phyloP scores from a whole-genome alignment of 2,113 vertebrate species.

The Brachyhypopomus gauderio region DNA sequence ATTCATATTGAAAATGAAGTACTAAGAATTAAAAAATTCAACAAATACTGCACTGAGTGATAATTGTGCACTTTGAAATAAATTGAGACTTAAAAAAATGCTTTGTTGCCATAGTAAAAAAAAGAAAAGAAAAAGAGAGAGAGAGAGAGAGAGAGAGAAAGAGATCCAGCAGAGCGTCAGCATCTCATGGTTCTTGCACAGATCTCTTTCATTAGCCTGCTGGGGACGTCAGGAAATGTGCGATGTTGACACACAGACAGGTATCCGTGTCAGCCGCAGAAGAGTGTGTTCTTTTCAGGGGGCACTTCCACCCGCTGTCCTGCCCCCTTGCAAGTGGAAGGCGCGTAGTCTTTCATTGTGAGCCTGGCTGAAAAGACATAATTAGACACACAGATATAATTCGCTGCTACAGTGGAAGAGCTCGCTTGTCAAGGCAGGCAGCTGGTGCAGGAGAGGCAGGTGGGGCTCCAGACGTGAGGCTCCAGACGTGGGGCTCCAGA shows the following conservation, averaged over 20 bases:
- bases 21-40: neutral
- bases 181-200: slow-evolving; percentile 37
- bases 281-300: slow-evolving; percentile 60
- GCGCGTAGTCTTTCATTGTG: slow-evolving; percentile 68
- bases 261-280: slow-evolving; percentile 70
- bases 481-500: slow-evolving; percentile 65
- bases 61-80: neutral
- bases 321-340: slow-evolving; percentile 54
- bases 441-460: slow-evolving; percentile 53
- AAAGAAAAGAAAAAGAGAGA: slow-evolving; percentile 35
- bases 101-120: slow-evolving; percentile 53
- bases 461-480: slow-evolving; percentile 67
- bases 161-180: slow-evolving; percentile 20
- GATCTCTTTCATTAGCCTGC: slow-evolving; percentile 69
- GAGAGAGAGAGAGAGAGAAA: neutral
- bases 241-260: slow-evolving; percentile 71
- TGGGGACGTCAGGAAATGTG: slow-evolving; percentile 63
- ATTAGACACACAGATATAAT: slow-evolving; percentile 76
- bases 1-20: neutral
- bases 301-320: slow-evolving; percentile 66
- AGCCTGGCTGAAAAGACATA: slow-evolving; percentile 74
- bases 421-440: slow-evolving; percentile 72
- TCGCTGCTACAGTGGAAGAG: slow-evolving; percentile 62
- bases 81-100: slow-evolving; percentile 13
- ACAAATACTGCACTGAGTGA: neutral